These are phyloP conservation scores for Euphysa ruthae DNA, from an alignment of 30 jellyfish, hydroid and myxozoan species.

Conservation along the genomic window DNA sequence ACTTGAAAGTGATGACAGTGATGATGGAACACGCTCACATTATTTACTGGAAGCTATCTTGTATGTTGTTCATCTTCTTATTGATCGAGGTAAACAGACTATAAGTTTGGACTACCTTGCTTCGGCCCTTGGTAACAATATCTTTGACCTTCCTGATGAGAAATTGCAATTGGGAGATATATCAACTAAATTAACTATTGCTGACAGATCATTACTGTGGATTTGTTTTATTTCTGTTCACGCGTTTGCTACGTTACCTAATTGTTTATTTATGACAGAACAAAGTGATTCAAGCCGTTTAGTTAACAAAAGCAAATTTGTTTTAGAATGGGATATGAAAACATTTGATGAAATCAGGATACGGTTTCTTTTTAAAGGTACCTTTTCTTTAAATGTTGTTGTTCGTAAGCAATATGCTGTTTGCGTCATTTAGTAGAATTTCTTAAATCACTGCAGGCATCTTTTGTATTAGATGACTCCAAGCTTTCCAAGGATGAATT, in stretches of 20 bases:
- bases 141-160: neutral
- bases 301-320: slow-evolving; percentile 24
- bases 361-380: too few relatives aligned
- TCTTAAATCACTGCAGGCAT: too few relatives aligned
- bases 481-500: too few relatives aligned
- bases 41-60: slow-evolving; percentile 41
- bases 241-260: slow-evolving; percentile 38
- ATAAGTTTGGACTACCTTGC: slow-evolving; percentile 16
- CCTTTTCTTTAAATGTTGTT: too few relatives aligned
- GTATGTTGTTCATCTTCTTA: slow-evolving; percentile 33
- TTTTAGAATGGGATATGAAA: slow-evolving; percentile 22
- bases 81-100: slow-evolving; percentile 1
- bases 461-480: too few relatives aligned
- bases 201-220: slow-evolving; percentile 60
- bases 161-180: slow-evolving; percentile 20
- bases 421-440: too few relatives aligned
- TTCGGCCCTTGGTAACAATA: slow-evolving; percentile 30
- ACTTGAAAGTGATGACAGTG: slow-evolving; percentile 15
- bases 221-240: slow-evolving; percentile 28
- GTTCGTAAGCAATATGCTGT: too few relatives aligned
- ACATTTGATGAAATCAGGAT: too few relatives aligned
- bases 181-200: slow-evolving; percentile 7
- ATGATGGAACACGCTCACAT: slow-evolving; percentile 40
- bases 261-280: slow-evolving; percentile 26
- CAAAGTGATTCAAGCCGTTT: slow-evolving; percentile 52